Base-by-base conservation (phyloP, 2,888 invertebrate genomes). In the Labia minor region DNA sequence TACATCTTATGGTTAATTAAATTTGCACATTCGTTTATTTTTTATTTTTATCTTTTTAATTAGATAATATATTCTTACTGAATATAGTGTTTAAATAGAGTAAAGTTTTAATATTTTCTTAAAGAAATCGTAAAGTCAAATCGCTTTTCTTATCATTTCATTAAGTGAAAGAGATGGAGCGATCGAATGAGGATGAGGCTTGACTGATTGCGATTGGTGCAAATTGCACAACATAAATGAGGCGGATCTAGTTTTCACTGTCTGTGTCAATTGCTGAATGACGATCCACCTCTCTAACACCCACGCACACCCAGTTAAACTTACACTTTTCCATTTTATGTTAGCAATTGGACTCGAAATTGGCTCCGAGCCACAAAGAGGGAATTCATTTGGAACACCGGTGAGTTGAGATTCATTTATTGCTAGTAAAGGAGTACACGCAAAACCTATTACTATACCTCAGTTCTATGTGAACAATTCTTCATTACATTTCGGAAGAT, bases 151-250 rank as follows among this genome's bases (percentile, higher is more conserved):
- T 26, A 26, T 26, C 4, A 26, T 26, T 26, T 26, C 26, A 26
- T 26, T 26, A 26, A 26, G 26, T 6, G 26, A 26, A 26, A 26
- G 26, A 26, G 26, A 26, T 3, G 4, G 26, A 26, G 26, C 3
- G n/a, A n/a, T n/a, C n/a, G n/a, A n/a, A n/a, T n/a, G n/a, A n/a
- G n/a, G n/a, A n/a, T n/a, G 26, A 8, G 26, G 3, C 26, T 26
- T 26, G 26, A 26, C 26, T 49, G 49, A 49, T 49, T 49, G 49
- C 49, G 49, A 49, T 14, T 4, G 49, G 49, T 49, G 49, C 49
- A 49, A 49, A 49, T 49, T 49, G 49, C 49, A 49, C 49, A 49
- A 49, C 49, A 49, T 49, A 49, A 49, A 49, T 49, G 49, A 49
- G 49, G 49, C 49, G 49, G 49, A 49, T 49, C 49, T 49, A 49